Conservation (phyloP, 2,797 vertebrate genomes). For the Arctocebus calabarensis region DNA sequence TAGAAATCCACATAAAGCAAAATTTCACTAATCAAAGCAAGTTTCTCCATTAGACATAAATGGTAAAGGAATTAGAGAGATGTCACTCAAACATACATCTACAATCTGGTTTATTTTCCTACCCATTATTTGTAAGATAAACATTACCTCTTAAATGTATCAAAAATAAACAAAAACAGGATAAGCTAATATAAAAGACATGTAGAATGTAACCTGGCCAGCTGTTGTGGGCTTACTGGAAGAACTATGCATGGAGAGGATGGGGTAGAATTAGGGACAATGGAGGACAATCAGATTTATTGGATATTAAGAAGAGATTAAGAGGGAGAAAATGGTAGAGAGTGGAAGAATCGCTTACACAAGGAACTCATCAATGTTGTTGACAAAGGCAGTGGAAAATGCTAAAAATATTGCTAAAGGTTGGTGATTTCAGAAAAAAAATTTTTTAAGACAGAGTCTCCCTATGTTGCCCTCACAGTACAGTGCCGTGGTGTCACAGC, state of each 20-base stretch:
- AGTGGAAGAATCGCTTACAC: accelerated
- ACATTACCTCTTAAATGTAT: not conserved
- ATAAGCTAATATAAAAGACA: not conserved
- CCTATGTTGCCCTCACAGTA: no score
- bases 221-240: not conserved
- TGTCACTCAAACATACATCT: not conserved
- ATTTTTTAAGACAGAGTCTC: not conserved
- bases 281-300: not conserved
- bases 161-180: not conserved
- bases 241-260: not conserved
- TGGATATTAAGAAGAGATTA: not conserved
- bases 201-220: not conserved
- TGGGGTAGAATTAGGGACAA: not conserved
- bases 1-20: not conserved
- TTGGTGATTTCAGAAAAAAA: not conserved
- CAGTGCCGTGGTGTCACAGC: no score
- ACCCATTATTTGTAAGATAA: not conserved
- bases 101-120: not conserved
- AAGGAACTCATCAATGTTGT: not conserved
- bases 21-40: not conserved
- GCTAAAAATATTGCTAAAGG: not conserved
- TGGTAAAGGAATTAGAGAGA: not conserved
- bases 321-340: not conserved
- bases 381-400: not conserved
- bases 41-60: not conserved